Base-by-base conservation (phyloP, 2,797 vertebrate species). In the Forpus xanthops region DNA sequence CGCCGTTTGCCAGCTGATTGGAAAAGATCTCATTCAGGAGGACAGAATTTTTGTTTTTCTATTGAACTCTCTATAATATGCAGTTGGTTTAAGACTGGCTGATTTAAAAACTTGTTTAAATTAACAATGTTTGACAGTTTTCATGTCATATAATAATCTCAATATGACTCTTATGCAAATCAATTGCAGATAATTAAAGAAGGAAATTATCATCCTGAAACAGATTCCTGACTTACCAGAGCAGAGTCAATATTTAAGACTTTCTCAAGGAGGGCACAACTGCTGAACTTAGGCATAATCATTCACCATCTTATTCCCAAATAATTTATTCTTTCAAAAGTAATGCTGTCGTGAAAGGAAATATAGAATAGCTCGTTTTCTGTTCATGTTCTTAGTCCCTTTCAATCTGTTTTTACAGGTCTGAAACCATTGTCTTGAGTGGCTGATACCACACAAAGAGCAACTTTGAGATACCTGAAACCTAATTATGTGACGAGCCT, bases 41-140 rank as follows among this genome's bases (percentile, higher is more conserved):
- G 58, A 60, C 28, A 75, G 61, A 44, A 31, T 84, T 92, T 83
- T 87, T 78, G 37, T 49, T 81, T 73, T 94, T 39, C 39, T 60
- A 11, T 31, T 77, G 75, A 81, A 78, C 74, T 76, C 81, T 85
- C 52, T 70, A 77, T 41, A 37, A 65, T 33, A 42, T 28, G 35
- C 47, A 87, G 23, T 55, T 60, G 24, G 41, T 71, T 87, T 78
- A 76, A 75, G 56, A 85, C 41, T 76, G 76, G 39, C 21, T 24
- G 33, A 55, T 67, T 33, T 4, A 33, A 62, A 62, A n/a, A 27
- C 37, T 78, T 91, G 44, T 83, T 62, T 7, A 56, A 89, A 47
- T 80, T 93, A 92, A 66, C 58, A 41, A 42, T 37, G n/a, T 68
- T 93, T 78, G 68, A 62, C 55, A 64, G 73, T 93, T 94, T 95